These are phyloP conservation scores for Acanthosepion lycidas DNA, from an alignment of 2,888 invertebrate genomes.

Conservation along the genomic window DNA sequence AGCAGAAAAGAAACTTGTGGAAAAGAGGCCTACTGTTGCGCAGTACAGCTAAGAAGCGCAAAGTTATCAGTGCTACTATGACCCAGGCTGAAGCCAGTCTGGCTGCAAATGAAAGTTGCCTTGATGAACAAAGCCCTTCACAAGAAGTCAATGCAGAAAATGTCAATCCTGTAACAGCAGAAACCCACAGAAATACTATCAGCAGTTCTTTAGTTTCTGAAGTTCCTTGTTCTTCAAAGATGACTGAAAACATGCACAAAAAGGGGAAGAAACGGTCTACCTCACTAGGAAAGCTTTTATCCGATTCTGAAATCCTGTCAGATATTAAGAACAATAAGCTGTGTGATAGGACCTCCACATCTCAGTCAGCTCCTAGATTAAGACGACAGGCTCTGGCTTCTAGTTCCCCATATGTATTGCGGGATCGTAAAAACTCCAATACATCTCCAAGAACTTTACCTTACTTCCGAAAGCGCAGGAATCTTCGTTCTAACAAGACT, in stretches of 20 bases:
- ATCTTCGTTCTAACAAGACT: neutral
- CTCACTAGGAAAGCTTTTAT: neutral
- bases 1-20: neutral
- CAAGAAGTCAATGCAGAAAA: neutral
- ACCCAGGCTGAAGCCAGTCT: conserved; percentile 6
- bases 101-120: neutral
- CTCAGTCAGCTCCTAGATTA: neutral
- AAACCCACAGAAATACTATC: neutral
- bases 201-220: neutral
- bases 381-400: neutral
- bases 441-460: neutral
- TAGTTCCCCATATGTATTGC: neutral
- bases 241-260: neutral
- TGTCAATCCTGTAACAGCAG: neutral
- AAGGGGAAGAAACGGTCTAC: neutral
- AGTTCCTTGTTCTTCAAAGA: neutral
- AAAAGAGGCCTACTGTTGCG: neutral
- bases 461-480: neutral
- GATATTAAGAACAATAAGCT: neutral
- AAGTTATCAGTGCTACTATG: neutral
- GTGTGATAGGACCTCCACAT: neutral
- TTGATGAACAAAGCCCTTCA: neutral
- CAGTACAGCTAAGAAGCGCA: neutral
- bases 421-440: neutral
- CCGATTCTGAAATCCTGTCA: neutral